A percentile compares a stretch with the other conserved stretches of the same genome.
Conservation (phyloP, 2,797 vertebrate species). For the Peromyscus aztecus region DNA sequence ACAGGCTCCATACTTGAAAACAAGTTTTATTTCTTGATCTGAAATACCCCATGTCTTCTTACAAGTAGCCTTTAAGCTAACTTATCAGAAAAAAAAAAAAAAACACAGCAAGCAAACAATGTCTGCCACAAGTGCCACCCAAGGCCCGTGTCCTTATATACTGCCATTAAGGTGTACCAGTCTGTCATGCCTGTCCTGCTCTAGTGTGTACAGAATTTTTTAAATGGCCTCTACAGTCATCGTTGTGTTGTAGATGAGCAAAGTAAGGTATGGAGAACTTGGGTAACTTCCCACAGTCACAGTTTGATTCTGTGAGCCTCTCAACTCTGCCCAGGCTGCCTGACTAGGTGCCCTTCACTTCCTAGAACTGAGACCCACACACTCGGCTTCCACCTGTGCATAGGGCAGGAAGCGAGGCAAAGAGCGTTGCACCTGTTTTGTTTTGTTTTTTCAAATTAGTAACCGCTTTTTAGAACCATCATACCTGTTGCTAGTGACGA, state of each 20-base stretch:
- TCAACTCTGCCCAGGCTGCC: background rate
- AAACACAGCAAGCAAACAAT: accelerated
- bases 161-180: accelerated
- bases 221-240: accelerated
- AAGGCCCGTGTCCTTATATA: accelerated
- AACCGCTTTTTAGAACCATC: background rate
- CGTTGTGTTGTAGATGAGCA: background rate
- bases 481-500: accelerated
- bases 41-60: background rate
- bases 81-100: background rate
- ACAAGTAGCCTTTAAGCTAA: no score
- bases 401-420: background rate
- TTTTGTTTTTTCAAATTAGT: background rate
- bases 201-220: accelerated
- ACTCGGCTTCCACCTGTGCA: accelerated
- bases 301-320: accelerated
- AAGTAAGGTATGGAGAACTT: background rate
- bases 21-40: background rate
- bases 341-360: accelerated
- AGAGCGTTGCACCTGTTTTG: accelerated
- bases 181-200: accelerated
- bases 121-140: accelerated
- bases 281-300: accelerated
- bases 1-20: background rate
- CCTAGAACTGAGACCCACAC: accelerated